A percentile compares a stretch with the other conserved stretches of the same genome.
These are phyloP conservation scores for Hippasteria phrygiana DNA, from an alignment of 53 echinoderm and acorn worm genomes.

Conservation along the genomic window DNA sequence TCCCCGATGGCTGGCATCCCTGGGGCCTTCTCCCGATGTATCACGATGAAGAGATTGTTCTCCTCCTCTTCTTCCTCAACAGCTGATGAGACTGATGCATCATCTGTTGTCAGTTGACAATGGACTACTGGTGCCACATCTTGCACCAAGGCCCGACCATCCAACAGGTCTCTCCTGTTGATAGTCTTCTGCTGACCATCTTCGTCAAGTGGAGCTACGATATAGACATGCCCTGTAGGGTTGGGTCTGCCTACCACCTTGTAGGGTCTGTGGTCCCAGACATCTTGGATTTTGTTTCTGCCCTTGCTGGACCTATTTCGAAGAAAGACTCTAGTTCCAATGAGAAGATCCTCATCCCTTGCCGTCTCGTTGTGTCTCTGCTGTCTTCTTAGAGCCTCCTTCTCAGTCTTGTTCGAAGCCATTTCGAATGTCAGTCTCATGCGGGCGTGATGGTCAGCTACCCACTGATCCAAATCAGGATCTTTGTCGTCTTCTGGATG, in stretches of 20 bases:
- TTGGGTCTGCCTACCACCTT: constrained; percentile 60
- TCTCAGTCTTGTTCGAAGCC: constrained; percentile 48
- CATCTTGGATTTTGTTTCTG: constrained; percentile 68
- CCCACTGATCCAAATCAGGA: constrained; percentile 42
- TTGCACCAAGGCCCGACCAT: constrained; percentile 6
- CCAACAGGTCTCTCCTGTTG: constrained; percentile 70
- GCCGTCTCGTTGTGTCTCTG: constrained; percentile 27
- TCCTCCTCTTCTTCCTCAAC: not conserved
- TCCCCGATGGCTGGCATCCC: not conserved
- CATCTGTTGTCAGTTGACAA: not conserved
- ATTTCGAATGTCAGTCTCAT: constrained; percentile 42
- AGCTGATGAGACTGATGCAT: not conserved
- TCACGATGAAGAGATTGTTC: not conserved
- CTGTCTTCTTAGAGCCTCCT: too few species aligned
- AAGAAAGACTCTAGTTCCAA: constrained; percentile 63
- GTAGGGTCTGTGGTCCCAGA: constrained; percentile 56
- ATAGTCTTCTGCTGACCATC: constrained; percentile 64
- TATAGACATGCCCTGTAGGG: constrained; percentile 68
- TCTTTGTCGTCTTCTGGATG: not conserved
- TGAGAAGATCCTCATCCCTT: not conserved
- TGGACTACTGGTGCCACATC: not conserved
- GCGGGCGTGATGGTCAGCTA: constrained; percentile 55
- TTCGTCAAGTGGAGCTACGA: constrained; percentile 56
- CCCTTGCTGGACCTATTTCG: constrained; percentile 29
- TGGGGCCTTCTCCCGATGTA: not conserved